Conservation (phyloP, 2,113 vertebrate species). For the Notarius lentiginosus region DNA sequence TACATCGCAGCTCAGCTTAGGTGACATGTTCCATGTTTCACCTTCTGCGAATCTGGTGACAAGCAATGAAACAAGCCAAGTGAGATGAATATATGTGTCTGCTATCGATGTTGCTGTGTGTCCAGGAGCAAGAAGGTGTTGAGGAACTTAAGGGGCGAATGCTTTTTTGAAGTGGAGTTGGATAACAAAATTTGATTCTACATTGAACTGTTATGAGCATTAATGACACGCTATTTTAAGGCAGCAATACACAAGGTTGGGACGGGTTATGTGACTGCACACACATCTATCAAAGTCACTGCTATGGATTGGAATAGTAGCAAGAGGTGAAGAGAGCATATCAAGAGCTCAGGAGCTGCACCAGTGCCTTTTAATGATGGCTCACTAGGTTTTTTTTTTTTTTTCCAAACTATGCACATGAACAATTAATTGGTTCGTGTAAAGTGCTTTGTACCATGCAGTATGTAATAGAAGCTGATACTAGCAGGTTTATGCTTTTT, state of each 20-base stretch:
- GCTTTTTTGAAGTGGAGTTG: neutral
- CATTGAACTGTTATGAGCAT: constrained; percentile 2
- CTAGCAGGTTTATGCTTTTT: constrained; percentile 17
- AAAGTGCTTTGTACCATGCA: neutral
- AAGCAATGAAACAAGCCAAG: constrained; percentile 39
- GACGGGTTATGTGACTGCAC: constrained; percentile 11
- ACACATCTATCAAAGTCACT: constrained; percentile 29
- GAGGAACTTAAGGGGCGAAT: neutral
- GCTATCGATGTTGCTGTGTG: constrained; percentile 26
- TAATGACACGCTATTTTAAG: neutral
- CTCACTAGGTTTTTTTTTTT: neutral
- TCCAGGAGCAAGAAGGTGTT: constrained; percentile 9
- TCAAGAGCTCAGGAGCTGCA: constrained; percentile 11
- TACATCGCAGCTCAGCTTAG: constrained; percentile 32
- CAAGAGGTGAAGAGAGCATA: constrained; percentile 13
- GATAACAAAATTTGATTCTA: neutral
- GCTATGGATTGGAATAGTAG: neutral
- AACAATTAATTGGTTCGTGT: constrained; percentile 19
- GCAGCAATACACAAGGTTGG: neutral
- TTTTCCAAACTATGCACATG: constrained; percentile 21
- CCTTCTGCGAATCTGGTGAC: constrained; percentile 31
- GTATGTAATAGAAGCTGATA: neutral
- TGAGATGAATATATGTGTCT: constrained; percentile 51
- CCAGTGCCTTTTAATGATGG: constrained; percentile 30
- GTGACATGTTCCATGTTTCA: constrained; percentile 40